These are phyloP conservation scores for Paramuricea clavata DNA, from an alignment of 92 coral and sea anemone genomes.

Conservation along the genomic window DNA sequence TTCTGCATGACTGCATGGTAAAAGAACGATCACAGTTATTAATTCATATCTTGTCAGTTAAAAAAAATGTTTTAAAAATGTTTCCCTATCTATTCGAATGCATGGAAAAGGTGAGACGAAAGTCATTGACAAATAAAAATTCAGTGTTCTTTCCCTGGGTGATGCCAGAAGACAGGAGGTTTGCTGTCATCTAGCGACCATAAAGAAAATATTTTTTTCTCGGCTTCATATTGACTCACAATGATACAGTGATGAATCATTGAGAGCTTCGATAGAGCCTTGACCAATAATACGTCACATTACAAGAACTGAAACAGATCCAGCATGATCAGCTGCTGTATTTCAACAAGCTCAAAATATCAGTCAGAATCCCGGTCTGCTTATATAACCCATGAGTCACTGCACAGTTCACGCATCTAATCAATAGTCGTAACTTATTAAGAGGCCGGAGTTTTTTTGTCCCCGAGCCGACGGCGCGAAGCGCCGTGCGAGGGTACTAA, in stretches of 20 bases:
- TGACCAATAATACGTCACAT: no score
- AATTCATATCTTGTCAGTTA: not conserved
- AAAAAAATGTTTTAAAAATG: no score
- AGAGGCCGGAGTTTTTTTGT: no score
- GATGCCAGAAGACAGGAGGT: conserved; percentile 66
- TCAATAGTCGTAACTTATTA: no score
- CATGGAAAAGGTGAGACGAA: not conserved
- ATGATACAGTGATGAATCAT: conserved; percentile 64
- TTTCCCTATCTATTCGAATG: not conserved
- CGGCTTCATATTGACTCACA: conserved; percentile 82
- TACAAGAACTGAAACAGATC: not conserved
- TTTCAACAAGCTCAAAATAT: not conserved
- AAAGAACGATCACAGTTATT: no score
- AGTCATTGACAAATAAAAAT: no score
- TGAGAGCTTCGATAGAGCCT: conserved; percentile 84
- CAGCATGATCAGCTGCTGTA: not conserved
- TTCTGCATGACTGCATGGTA: no score
- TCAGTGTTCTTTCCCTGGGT: conserved; percentile 74
- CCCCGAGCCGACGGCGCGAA: no score
- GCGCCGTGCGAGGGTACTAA: no score
- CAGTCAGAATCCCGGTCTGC: not conserved
- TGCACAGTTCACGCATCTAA: no score
- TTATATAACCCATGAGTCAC: no score
- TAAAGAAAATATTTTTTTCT: conserved; percentile 59
- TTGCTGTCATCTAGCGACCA: conserved; percentile 76